Evolutionary conservation across 2,888 invertebrate genomes (phyloP), one percentile per base, ranked within the genome.

Genomic region (Timandra comae): DNA sequence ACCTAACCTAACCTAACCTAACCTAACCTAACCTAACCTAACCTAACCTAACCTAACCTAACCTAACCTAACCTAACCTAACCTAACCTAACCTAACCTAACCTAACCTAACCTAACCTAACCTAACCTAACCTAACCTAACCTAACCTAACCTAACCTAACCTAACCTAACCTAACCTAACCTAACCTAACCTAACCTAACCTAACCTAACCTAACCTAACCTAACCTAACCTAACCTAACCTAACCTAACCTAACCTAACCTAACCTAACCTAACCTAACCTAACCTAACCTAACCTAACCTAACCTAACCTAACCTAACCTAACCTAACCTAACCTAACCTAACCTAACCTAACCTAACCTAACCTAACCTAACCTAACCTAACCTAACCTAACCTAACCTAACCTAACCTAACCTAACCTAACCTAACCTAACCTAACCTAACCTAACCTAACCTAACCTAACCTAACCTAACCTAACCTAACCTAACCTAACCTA

Each of bases 221-320:
- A 42, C 46, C 44, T 43, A 48, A 48, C 44, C 45, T 48, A 48
- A 48, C 48, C 48, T 48, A 48, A 48, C 48, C 48, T 48, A 48
- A 48, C 45, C 48, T 28, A 40, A 43, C 38, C 37, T 41, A 35
- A 37, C 41, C 41, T 37, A 27, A 37, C 28, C 37, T 25, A 35
- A 38, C 33, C 35, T 34, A 36, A 35, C 33, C 35, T 32, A 35
- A 45, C 36, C 38, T 29, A 35, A 37, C 33, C 33, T 23, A 30
- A 36, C 35, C 35, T 34, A 41, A 40, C 36, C 34, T 33, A 41
- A 43, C 41, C 36, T 36, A 47, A 42, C 38, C 38, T 37, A 45
- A 45, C 43, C 43, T 45, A 43, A 45, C 38, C 41, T 40, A 41
- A 42, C 41, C 41, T 46, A 47, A 43, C 47, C 40, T 37, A 44